Base-by-base conservation (phyloP, 2,113 vertebrate species). In the Zosterops pallidus region DNA sequence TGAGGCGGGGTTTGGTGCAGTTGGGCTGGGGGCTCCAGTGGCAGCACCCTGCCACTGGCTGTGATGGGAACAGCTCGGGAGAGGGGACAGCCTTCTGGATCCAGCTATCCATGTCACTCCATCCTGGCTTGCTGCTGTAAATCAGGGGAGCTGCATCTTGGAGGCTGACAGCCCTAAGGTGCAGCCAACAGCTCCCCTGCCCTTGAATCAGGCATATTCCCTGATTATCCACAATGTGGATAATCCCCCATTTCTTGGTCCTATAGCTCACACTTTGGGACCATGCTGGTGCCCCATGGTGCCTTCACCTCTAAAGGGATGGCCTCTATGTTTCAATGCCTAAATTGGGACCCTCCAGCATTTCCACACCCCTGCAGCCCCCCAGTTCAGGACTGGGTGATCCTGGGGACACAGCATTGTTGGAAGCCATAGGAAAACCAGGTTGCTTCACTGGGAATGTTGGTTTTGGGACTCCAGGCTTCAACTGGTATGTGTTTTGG, bases 11-110 rank as follows among this genome's bases (percentile, higher is more conserved):
- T 52, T 74, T 81, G 26, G 44, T n/a, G 82, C 0, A 1, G 19
- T 62, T 42, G 47, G 22, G 41, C 1, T 31, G 53, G 14, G 12
- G 26, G 20, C 31, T 86, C 19, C 53, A 41, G 39, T 0, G 0
- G 33, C 50, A 71, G 57, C 28, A 39, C 33, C 24, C 11, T 59
- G 39, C 37, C 39, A 31, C n/a, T 15, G 25, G 20, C 41, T 52
- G 31, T 26, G 47, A 46, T 14, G 31, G n/a, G 29, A 22, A 20
- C 37, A 44, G 50, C 31, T 22, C 0, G 0, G 35, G 19, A 74
- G 26, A 81, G 37, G 26, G 26, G 59, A 81, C 52, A 37, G 19
- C 29, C 9, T 59, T 26, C 75, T 28, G 31, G 16, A 65, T 65
- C 39, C 6, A 3, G 1, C 31, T 49, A 24, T 65, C 56, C 5